Evolutionary conservation across 2,113 vertebrate genomes (phyloP), one percentile per base, ranked within the genome.

Genomic region (Brachypteracias leptosomus): DNA sequence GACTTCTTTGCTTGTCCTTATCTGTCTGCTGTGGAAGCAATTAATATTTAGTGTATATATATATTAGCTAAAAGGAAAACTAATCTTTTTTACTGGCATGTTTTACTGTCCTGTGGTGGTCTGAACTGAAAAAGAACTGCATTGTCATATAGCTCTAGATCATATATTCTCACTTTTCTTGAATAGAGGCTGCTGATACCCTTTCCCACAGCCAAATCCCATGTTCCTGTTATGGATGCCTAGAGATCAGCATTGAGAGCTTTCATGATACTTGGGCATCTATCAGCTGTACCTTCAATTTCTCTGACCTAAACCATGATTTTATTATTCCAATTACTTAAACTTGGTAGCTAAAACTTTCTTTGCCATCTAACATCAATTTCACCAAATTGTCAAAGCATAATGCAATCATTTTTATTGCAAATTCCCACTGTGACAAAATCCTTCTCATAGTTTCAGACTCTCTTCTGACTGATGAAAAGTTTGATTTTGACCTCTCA

Each of bases 401-500:
- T 54, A 76, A 62, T 47, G 29, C n/a, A 85, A 1, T 84, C 0
- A 9, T 36, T 87, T 72, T 92, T 14, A 40, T 13, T 84, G 55
- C 11, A 80, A 84, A 71, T 85, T 26, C 13, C 7, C 11, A 49
- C 21, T 52, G 16, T 75, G 78, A 92, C 46, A 59, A 79, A 73
- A 59, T 81, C 12, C 10, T 58, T 72, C 14, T 72, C 88, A 18
- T 65, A 38, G 17, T 66, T 77, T 80, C 92, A 98, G 98, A 93
- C 25, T 6, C 84, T 36, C 97, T 98, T 90, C 85, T 98, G 94
- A 71, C 74, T 29, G 98, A 98, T 95, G 98, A 98, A 68, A 97
- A 98, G 67, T 98, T 98, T 92, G 98, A 98, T 96, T 98, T 98
- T 89, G 98, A 98, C 36, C 96, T 98, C 52, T 98, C 98, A 1